These are phyloP conservation scores for Drosophila rubida DNA, from an alignment of 2,888 invertebrate species.

Conservation along the genomic window DNA sequence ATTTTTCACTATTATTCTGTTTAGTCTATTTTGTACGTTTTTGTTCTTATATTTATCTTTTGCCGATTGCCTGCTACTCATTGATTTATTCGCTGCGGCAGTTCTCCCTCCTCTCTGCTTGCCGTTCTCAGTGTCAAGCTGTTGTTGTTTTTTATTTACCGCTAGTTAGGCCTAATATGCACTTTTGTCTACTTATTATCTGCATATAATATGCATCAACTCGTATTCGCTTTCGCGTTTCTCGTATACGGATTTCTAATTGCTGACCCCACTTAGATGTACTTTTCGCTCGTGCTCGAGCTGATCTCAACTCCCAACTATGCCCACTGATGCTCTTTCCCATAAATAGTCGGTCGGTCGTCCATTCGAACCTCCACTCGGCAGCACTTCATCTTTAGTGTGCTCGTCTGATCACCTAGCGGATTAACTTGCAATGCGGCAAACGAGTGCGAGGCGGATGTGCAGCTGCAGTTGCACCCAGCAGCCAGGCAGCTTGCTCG, in stretches of 20 bases:
- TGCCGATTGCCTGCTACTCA: constrained; percentile 60
- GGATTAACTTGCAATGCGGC: constrained; percentile 10
- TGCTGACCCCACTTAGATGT: constrained; percentile 4
- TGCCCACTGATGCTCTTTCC: neutral
- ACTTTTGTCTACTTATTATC: neutral
- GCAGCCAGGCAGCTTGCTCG: neutral
- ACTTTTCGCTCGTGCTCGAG: constrained; percentile 11
- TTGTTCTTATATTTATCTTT: constrained; percentile 65
- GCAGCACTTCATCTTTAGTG: constrained; percentile 22
- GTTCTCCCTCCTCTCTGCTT: neutral
- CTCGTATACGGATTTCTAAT: constrained; percentile 1
- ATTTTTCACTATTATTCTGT: constrained; percentile 49
- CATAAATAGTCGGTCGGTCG: constrained; percentile 6
- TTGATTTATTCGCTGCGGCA: constrained; percentile 55
- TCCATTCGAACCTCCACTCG: neutral
- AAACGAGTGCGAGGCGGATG: constrained; percentile 36
- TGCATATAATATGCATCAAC: neutral
- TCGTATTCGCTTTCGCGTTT: too few species aligned
- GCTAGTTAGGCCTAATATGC: constrained; percentile 1
- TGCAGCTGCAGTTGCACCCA: neutral
- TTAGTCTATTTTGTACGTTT: constrained; percentile 48
- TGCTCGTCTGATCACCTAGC: constrained; percentile 3
- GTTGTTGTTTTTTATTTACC: neutral
- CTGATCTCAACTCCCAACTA: constrained; percentile 13
- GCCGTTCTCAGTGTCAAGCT: neutral